These are phyloP conservation scores for Sparus aurata DNA, from an alignment of 2,797 vertebrate genomes.

Conservation along the genomic window DNA sequence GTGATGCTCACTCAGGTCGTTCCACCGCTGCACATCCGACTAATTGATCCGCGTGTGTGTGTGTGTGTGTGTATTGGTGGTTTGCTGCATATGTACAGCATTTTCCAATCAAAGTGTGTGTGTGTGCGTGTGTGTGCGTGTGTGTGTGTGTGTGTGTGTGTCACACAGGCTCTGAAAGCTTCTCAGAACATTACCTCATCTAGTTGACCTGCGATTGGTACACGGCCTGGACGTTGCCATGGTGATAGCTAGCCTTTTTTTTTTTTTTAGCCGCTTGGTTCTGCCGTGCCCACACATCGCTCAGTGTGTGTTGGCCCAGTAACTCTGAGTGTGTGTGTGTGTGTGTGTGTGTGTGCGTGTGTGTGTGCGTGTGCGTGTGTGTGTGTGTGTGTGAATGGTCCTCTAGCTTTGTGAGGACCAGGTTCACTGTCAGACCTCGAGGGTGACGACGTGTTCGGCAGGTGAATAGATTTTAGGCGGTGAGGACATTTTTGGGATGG, in stretches of 20 bases:
- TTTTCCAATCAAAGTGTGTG: constrained; percentile 1
- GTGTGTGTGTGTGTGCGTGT: constrained; percentile 22
- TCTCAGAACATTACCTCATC: constrained; percentile 82
- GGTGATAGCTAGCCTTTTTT: constrained; percentile 70
- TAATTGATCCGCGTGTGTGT: constrained; percentile 20
- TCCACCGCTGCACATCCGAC: constrained; percentile 8
- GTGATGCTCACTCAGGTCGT: constrained; percentile 14
- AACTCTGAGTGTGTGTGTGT: constrained; percentile 23
- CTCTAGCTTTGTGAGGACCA: constrained; percentile 34
- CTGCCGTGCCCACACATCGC: constrained; percentile 68
- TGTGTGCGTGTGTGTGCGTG: constrained; percentile 12
- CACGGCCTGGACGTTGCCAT: constrained; percentile 79
- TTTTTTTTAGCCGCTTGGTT: constrained; percentile 76
- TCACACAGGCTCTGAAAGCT: constrained; percentile 58
- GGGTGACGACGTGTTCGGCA: background rate
- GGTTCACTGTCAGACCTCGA: background rate
- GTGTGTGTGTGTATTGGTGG: constrained; percentile 11
- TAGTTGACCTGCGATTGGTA: constrained; percentile 76
- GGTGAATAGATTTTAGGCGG: background rate
- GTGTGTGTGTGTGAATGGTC: background rate
- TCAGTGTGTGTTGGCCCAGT: constrained; percentile 48
- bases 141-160: background rate
- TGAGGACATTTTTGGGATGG: background rate
- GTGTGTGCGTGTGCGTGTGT: background rate
- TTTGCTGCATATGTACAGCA: background rate